These are phyloP conservation scores for Uloborus diversus DNA, from an alignment of 1,140 invertebrate species.

Conservation along the genomic window DNA sequence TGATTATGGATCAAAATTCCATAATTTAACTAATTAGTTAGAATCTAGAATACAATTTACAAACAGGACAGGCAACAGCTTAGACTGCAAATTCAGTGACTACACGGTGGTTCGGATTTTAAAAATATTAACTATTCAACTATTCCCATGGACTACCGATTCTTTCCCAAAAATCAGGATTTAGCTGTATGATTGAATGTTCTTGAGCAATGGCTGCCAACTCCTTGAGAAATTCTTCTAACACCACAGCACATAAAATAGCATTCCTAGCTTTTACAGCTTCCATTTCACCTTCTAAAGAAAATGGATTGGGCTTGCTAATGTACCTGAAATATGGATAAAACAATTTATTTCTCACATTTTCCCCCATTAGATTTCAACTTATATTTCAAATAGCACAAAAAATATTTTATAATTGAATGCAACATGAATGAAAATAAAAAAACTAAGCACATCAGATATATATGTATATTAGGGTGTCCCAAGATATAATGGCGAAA, in stretches of 20 bases:
- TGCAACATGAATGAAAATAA: too few relatives aligned
- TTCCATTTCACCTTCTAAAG: conserved; percentile 62
- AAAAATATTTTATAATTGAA: too few relatives aligned
- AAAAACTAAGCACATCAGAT: too few relatives aligned
- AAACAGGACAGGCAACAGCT: background rate
- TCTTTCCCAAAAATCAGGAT: conserved; percentile 52
- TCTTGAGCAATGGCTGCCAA: conserved; percentile 90
- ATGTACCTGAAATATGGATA: conserved; percentile 50
- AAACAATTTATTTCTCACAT: too few relatives aligned
- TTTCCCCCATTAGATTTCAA: too few relatives aligned
- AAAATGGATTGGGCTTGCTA: conserved; percentile 43
- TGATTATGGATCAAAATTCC: background rate
- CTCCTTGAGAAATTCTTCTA: conserved; percentile 94
- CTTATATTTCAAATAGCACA: too few relatives aligned
- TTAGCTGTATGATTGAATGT: conserved; percentile 69
- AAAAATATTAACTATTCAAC: background rate
- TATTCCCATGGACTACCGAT: conserved; percentile 38
- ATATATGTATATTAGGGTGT: too few relatives aligned
- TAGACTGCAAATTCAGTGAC: background rate
- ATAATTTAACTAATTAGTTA: background rate
- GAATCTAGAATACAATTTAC: background rate
- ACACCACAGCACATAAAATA: conserved; percentile 83
- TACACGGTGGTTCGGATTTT: background rate
- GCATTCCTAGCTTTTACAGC: conserved; percentile 69
- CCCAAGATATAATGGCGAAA: too few relatives aligned